phyloP scores from a whole-genome alignment of 2,797 vertebrate genomes.

The Pangasius larnaudii region DNA sequence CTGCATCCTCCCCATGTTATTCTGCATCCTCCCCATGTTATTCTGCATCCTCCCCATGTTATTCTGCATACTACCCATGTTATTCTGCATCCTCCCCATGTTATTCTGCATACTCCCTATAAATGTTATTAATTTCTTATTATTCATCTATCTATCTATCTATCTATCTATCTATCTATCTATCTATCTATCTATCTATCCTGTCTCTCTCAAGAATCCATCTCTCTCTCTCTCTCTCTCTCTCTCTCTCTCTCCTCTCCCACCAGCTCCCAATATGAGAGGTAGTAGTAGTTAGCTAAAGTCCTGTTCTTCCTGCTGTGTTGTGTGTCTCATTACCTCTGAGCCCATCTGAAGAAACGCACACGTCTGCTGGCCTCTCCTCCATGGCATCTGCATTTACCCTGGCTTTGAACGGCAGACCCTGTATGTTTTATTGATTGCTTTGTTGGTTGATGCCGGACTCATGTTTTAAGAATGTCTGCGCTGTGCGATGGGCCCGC shows the following conservation, averaged over 20 bases:
- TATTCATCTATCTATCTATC: background rate
- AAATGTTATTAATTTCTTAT: background rate
- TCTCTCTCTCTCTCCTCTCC: slow-evolving; percentile 18
- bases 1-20: background rate
- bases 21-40: background rate
- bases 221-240: slow-evolving; percentile 22
- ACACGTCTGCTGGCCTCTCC: slow-evolving; percentile 64
- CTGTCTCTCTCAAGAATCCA: background rate
- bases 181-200: background rate
- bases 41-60: background rate
- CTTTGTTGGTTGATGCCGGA: slow-evolving; percentile 77
- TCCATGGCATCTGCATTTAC: slow-evolving; percentile 75
- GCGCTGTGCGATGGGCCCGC: slow-evolving; percentile 56
- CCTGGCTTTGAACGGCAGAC: slow-evolving; percentile 77
- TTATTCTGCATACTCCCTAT: background rate
- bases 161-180: background rate
- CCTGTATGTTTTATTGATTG: slow-evolving; percentile 79
- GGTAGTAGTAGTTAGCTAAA: slow-evolving; percentile 35
- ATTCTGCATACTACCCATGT: no score
- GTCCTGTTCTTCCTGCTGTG: slow-evolving; percentile 40
- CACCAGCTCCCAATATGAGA: slow-evolving; percentile 17
- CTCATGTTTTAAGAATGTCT: slow-evolving; percentile 79
- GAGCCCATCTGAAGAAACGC: slow-evolving; percentile 65
- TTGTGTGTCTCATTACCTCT: slow-evolving; percentile 53
- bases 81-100: no score